Evolutionary conservation across 2,797 vertebrate genomes (phyloP).

Genomic region (Selene dorsalis): DNA sequence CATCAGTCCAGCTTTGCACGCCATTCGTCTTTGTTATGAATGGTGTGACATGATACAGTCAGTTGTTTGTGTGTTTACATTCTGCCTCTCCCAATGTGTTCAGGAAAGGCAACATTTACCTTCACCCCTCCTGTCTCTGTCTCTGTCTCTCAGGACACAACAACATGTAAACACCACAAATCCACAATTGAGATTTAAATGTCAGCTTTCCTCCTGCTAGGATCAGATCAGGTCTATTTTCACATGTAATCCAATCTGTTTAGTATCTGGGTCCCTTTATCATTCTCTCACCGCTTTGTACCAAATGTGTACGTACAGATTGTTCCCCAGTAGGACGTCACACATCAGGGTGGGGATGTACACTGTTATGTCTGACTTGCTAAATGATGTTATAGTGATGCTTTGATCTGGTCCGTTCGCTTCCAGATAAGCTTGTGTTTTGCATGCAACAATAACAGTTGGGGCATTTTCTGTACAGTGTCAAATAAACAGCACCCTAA

Average conservation of each 20-base stretch:
- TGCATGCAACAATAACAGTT: slow-evolving; percentile 69
- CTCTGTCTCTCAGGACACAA: slow-evolving; percentile 53
- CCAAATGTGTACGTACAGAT: slow-evolving; percentile 41
- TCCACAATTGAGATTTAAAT: slow-evolving; percentile 37
- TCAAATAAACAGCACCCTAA: slow-evolving; percentile 52
- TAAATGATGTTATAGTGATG: slow-evolving; percentile 53
- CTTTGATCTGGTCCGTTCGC: slow-evolving; percentile 69
- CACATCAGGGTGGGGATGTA: slow-evolving; percentile 70
- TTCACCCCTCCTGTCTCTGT: slow-evolving; percentile 41
- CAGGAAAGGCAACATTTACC: slow-evolving; percentile 66
- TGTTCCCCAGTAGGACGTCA: slow-evolving; percentile 20
- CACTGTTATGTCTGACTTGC: slow-evolving; percentile 75
- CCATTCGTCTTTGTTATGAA: slow-evolving; percentile 2
- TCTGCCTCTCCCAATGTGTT: slow-evolving; percentile 21
- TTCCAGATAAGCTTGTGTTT: slow-evolving; percentile 77
- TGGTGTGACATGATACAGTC: neutral
- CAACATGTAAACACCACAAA: slow-evolving; percentile 53
- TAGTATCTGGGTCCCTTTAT: slow-evolving; percentile 24
- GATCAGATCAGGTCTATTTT: slow-evolving; percentile 23
- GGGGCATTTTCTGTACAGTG: slow-evolving; percentile 36
- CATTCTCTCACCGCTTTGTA: slow-evolving; percentile 2
- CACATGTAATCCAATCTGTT: slow-evolving; percentile 47
- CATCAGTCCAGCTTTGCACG: neutral
- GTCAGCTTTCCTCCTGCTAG: slow-evolving; percentile 10
- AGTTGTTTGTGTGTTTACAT: slow-evolving; percentile 38